Evolutionary conservation across 1,140 invertebrate genomes (phyloP).

Genomic region (Tetraneura akinire): DNA sequence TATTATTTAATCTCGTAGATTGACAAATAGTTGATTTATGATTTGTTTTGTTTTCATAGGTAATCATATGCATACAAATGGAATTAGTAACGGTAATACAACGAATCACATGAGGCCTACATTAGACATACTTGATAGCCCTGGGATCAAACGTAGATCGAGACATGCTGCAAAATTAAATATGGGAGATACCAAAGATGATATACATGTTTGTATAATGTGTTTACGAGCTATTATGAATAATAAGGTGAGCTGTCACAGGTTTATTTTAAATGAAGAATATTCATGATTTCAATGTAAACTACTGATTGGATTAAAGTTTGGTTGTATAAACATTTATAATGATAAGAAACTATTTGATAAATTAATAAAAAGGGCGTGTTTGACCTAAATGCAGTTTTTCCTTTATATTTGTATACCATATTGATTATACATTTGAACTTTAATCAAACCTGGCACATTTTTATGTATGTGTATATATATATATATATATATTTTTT

Average conservation of each 20-base stretch:
- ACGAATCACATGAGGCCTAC: slow-evolving; percentile 50
- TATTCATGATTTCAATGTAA: neutral
- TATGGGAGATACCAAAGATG: slow-evolving; percentile 97
- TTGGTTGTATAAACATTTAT: neutral
- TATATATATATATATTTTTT: too few relatives aligned
- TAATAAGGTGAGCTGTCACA: slow-evolving; percentile 76
- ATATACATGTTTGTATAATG: slow-evolving; percentile 99
- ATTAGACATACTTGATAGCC: slow-evolving; percentile 65
- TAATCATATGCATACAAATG: slow-evolving; percentile 24
- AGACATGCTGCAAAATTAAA: slow-evolving; percentile 87
- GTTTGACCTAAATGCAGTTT: slow-evolving; percentile 21
- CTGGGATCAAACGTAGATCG: slow-evolving; percentile 72
- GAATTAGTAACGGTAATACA: slow-evolving; percentile 31
- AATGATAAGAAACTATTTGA: neutral
- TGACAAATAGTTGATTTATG: neutral
- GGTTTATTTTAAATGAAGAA: too few relatives aligned
- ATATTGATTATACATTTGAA: slow-evolving; percentile 42
- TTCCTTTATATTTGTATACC: neutral
- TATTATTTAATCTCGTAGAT: neutral
- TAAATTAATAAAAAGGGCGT: slow-evolving; percentile 1
- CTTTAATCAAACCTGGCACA: slow-evolving; percentile 38
- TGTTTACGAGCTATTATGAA: slow-evolving; percentile 99
- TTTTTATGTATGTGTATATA: slow-evolving; percentile 8
- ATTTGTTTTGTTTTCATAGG: slow-evolving; percentile 28
- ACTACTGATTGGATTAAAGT: too few relatives aligned